Evolutionary conservation across 35 echinoderm and acorn worm genomes (phyloP), one percentile per base, ranked within the genome.

Genomic region (Apostichopus californicus): DNA sequence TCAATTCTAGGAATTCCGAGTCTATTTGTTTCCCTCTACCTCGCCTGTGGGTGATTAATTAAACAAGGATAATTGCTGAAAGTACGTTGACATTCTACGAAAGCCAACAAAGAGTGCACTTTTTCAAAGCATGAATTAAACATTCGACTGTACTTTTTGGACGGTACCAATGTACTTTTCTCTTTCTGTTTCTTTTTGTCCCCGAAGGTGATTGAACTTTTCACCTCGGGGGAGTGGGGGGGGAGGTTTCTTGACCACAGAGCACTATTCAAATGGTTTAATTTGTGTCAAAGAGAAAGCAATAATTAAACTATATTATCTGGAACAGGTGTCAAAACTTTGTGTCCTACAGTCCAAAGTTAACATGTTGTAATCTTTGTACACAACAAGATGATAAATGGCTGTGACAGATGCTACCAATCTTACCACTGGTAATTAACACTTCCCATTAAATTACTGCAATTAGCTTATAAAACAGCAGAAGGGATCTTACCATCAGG

Each of bases 11-110:
- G 80, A 54, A 54, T 14, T 55, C 55, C 15, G 6, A 17, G 52
- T 54, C 20, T 83, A 55, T 83, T 55, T 83, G 80, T 83, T 83
- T 83, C 52, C 13, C 11, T 57, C 80, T 53, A 17, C 14, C 10
- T 17, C 13, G 80, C 80, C 80, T 57, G 52, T 8, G 52, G 52
- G 56, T 83, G 80, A 83, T 55, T 83, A 83, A 83, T 83, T 83
- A 83, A 57, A 83, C 56, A 17, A 11, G 46, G 80, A 83, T 83
- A 83, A 83, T 83, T 83, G 80, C 17, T 55, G 15, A 83, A 83
- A 83, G 80, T 83, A 83, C 80, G 55, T 13, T 83, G 80, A 83
- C 80, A 15, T 57, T 6, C 80, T 6, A 75, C 71, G n/a, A 75
- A 75, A 75, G 71, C 21, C 71, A 75, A 75, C 71, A 20, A 22